Conservation (phyloP, 2,888 invertebrate species). For the Helleia helle region DNA sequence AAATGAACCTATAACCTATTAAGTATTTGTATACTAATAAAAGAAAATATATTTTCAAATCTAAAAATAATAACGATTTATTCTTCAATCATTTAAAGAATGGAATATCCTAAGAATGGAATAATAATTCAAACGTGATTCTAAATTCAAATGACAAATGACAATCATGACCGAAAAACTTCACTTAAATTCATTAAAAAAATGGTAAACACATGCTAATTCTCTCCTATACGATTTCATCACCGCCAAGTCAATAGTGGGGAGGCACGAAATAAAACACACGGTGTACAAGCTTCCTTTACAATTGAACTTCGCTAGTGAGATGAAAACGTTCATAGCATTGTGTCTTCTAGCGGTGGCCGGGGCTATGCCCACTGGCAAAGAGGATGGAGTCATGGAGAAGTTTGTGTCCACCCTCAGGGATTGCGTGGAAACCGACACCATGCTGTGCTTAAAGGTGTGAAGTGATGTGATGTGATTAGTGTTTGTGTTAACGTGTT, state of each 20-base stretch:
- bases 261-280: constrained; percentile 62
- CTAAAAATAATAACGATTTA: no score
- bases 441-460: constrained; percentile 84
- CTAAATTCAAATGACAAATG: neutral
- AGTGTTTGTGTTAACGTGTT: neutral
- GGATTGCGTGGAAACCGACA: constrained; percentile 80
- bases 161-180: constrained; percentile 1
- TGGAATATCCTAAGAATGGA: no score
- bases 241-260: constrained; percentile 55
- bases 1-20: no score
- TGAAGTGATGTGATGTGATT: constrained; percentile 48
- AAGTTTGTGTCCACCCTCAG: constrained; percentile 65
- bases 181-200: constrained; percentile 21
- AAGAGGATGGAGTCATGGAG: constrained; percentile 52
- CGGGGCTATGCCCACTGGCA: constrained; percentile 50
- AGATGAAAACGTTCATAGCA: constrained; percentile 55
- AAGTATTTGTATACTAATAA: no score
- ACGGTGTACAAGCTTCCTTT: constrained; percentile 42
- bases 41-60: no score
- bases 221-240: constrained; percentile 29
- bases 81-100: no score
- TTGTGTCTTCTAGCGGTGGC: constrained; percentile 44
- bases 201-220: constrained; percentile 44
- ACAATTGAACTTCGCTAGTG: constrained; percentile 55
- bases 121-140: no score